Percentiles rank a stretch among this genome's conserved stretches.
These are phyloP conservation scores for Bombus vancouverensis DNA, from an alignment of 1,140 invertebrate species.

Conservation along the genomic window DNA sequence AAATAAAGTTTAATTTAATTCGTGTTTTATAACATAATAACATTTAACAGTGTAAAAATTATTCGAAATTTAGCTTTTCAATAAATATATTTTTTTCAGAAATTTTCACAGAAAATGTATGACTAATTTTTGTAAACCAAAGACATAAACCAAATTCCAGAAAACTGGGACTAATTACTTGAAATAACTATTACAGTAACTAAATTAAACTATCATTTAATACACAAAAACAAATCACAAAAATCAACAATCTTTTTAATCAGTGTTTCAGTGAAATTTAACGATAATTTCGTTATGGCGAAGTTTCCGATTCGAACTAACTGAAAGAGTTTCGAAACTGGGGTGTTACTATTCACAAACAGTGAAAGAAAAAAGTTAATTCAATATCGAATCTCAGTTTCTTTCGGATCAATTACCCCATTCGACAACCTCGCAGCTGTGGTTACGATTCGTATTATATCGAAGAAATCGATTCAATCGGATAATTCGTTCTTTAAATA, in stretches of 20 bases:
- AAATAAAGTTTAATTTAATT: too few species aligned
- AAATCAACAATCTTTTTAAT: neutral
- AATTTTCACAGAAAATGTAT: too few species aligned
- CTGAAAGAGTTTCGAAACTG: neutral
- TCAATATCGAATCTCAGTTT: neutral
- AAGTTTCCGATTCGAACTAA: neutral
- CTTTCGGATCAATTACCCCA: neutral
- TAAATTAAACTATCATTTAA: neutral
- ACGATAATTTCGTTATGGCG: neutral
- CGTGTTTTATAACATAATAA: too few species aligned
- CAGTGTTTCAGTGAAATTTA: neutral
- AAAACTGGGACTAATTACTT: neutral
- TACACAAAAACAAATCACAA: neutral
- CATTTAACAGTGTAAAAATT: too few species aligned
- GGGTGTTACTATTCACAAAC: neutral
- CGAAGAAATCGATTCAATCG: neutral
- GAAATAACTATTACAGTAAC: neutral
- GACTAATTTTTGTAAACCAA: too few species aligned
- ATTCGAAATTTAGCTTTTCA: too few species aligned
- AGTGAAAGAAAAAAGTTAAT: neutral
- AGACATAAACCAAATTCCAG: too few species aligned
- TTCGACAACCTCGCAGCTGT: neutral
- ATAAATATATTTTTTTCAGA: too few species aligned
- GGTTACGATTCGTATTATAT: neutral
- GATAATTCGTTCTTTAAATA: constrained; percentile 21